phyloP scores from a whole-genome alignment of 2,888 invertebrate species.

The Aporophyla nigra region DNA sequence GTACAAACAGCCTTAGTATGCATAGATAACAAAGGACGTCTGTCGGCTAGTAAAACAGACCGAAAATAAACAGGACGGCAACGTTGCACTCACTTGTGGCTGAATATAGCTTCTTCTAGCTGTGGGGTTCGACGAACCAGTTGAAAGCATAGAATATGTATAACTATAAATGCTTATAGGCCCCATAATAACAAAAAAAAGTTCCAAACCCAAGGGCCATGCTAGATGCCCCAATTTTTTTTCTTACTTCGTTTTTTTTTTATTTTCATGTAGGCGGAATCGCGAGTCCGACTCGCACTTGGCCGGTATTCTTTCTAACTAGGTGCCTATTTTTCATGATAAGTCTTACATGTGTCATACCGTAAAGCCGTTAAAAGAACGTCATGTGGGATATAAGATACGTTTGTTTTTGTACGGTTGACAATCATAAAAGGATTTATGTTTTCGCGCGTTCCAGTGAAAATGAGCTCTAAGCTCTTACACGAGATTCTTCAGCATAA shows the following conservation, averaged over 20 bases:
- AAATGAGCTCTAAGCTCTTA: conserved; percentile 8
- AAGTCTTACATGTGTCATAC: conserved; percentile 35
- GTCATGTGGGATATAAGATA: conserved; percentile 24
- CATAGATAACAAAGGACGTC: conserved; percentile 49
- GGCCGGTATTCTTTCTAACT: conserved; percentile 7
- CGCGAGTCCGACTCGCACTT: neutral
- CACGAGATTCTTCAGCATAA: conserved; percentile 6
- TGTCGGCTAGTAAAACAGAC: conserved; percentile 47
- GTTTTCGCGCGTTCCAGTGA: conserved; percentile 1
- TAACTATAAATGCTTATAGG: neutral
- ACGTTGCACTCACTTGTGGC: conserved; percentile 31
- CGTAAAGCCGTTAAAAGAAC: conserved; percentile 29
- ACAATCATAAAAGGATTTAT: conserved; percentile 41
- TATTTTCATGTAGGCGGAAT: conserved; percentile 8
- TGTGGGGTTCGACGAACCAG: no score
- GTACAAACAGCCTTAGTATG: conserved; percentile 46
- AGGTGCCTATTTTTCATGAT: conserved; percentile 28
- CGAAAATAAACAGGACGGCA: conserved; percentile 40
- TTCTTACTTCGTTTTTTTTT: no score
- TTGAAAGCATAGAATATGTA: neutral
- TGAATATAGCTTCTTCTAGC: conserved; percentile 12
- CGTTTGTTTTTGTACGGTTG: conserved; percentile 28
- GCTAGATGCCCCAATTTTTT: no score
- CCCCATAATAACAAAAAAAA: neutral
- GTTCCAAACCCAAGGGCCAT: neutral